These are phyloP conservation scores for Chelonia mydas DNA, from an alignment of 2,797 vertebrate genomes.

Conservation along the genomic window DNA sequence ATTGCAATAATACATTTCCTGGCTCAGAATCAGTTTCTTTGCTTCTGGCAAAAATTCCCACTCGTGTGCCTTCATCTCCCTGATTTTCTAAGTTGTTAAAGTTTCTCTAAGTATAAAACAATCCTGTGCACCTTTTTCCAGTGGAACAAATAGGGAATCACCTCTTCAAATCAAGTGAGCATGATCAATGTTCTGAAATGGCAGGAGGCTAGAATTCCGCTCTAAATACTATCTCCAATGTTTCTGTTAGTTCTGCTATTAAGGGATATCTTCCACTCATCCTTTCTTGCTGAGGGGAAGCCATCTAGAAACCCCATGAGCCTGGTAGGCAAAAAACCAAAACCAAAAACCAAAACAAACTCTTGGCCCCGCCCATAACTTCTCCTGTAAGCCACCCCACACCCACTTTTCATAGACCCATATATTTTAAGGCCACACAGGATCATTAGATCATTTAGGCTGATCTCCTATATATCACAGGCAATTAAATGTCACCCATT, in stretches of 20 bases:
- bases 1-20: background rate
- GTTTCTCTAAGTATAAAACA: background rate
- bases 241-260: background rate
- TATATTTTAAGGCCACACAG: background rate
- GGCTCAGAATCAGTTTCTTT: background rate
- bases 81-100: background rate
- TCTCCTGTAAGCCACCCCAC: background rate
- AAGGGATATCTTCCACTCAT: background rate
- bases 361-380: background rate
- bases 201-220: fast-evolving
- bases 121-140: background rate
- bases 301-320: background rate
- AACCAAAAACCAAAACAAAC: background rate
- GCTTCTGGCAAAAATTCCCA: background rate
- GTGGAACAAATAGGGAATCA: background rate
- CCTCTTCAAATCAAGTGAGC: background rate
- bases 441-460: no score
- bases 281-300: background rate
- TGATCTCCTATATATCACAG: no score
- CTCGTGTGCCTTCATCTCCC: background rate
- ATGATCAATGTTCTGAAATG: fast-evolving
- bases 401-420: background rate
- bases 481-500: no score
- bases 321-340: background rate
- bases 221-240: background rate